phyloP scores from a whole-genome alignment of 2,797 vertebrate genomes.

The Sebastes flavidus region DNA sequence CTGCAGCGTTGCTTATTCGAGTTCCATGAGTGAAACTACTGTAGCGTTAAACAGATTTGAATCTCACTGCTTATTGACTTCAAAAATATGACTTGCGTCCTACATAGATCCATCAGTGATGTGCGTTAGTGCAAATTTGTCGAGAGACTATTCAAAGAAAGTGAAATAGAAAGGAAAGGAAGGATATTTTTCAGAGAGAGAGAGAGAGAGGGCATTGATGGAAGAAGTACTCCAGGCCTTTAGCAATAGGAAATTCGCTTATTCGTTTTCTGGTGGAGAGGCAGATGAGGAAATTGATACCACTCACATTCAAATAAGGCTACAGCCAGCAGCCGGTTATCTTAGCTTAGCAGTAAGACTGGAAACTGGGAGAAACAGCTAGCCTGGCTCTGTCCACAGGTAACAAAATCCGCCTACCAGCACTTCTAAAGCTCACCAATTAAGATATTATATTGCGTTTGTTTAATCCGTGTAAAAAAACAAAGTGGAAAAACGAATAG shows the following conservation, averaged over 20 bases:
- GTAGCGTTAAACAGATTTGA: constrained; percentile 5
- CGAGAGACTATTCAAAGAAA: neutral
- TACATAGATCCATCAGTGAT: neutral
- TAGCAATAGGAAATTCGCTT: neutral
- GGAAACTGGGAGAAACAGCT: neutral
- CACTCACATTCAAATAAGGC: constrained; percentile 3
- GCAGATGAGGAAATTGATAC: neutral
- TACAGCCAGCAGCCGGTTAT: neutral
- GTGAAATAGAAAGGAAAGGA: neutral
- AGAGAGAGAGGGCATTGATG: neutral
- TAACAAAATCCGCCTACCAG: neutral
- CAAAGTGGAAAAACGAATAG: neutral
- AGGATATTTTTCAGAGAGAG: neutral
- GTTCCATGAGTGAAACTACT: neutral
- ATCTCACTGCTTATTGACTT: constrained; percentile 3
- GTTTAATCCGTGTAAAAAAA: neutral
- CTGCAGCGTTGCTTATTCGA: neutral
- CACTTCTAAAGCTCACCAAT: neutral
- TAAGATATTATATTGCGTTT: neutral
- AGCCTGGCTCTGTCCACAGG: neutral
- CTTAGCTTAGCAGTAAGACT: neutral
- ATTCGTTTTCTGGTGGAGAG: neutral
- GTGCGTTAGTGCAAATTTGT: neutral
- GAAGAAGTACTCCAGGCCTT: neutral
- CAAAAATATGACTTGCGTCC: neutral